These are phyloP conservation scores for Drosophila stalkeri DNA, from an alignment of 2,888 invertebrate genomes.

Conservation along the genomic window DNA sequence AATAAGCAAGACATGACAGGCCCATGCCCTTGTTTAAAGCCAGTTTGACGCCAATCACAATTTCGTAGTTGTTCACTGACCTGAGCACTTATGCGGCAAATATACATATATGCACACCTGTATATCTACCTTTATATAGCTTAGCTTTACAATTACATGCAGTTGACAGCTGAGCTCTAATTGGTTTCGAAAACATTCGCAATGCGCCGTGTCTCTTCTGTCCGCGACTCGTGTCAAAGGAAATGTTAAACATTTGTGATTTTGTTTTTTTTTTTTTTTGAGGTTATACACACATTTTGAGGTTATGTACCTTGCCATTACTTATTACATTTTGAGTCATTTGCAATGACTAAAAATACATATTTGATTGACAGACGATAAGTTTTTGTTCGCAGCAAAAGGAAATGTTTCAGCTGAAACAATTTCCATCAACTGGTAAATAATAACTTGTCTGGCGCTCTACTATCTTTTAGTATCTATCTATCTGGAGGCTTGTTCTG, in stretches of 20 bases:
- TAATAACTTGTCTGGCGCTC: constrained; percentile 7
- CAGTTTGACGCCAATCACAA: constrained; percentile 56
- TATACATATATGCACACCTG: constrained; percentile 15
- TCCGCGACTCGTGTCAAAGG: constrained; percentile 18
- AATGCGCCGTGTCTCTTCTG: constrained; percentile 17
- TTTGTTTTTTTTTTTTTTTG: background rate
- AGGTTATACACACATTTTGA: background rate
- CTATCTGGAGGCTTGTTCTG: background rate
- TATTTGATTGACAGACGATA: constrained; percentile 10
- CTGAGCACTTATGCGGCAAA: constrained; percentile 17
- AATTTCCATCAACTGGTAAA: background rate
- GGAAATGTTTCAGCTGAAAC: constrained; percentile 4
- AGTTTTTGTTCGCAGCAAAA: background rate
- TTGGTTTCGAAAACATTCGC: constrained; percentile 58
- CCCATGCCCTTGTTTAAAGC: constrained; percentile 68
- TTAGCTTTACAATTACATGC: constrained; percentile 11
- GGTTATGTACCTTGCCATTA: constrained; percentile 12
- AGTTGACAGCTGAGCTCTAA: constrained; percentile 72
- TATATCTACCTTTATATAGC: constrained; percentile 6
- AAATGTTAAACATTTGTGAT: constrained; percentile 12
- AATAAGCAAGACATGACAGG: constrained; percentile 25
- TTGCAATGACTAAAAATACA: constrained; percentile 5
- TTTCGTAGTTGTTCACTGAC: constrained; percentile 28
- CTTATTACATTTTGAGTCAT: constrained; percentile 13
- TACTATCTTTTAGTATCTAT: constrained; percentile 14